Evolutionary conservation across 2,888 invertebrate species (phyloP), one percentile per base, ranked within the genome.

Genomic region (Diaprepes abbreviatus): DNA sequence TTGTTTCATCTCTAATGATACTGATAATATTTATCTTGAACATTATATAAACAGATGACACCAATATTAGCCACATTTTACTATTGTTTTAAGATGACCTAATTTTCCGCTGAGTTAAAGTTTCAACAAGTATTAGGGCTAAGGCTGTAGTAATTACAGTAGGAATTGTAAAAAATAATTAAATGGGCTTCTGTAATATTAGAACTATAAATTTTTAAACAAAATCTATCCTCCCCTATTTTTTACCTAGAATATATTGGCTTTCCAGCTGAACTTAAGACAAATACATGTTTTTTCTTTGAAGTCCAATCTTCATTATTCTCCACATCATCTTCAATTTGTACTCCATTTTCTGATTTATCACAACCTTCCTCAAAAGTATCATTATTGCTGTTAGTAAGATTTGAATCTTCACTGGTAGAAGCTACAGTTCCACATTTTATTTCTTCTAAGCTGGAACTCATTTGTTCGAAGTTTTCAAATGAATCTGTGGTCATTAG

Each of bases 261-360:
- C 85, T 98, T 98, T 1, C 98, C 98, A 9, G 98, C 96, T 78
- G 95, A 93, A 84, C 97, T 97, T 31, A 98, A 84, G 76, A 98
- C 93, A 82, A 98, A 98, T 28, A 98, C 90, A 85, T 98, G 97
- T 81, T 96, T 96, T 70, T 91, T 91, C 78, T 94, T 92, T 38
- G 89, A 88, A 17, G 92, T 88, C 90, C 97, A 93, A 67, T 91
- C 90, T 38, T 89, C 68, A 48, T 73, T 74, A 14, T 89, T 76
- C 91, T 90, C 76, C 88, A 92, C 91, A 74, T 89, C 88, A 70
- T 88, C 88, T 21, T 79, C 79, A 40, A 58, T 14, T 48, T 66
- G 58, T 60, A 24, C 6, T 68, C 60, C 64, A 70, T 76, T 77
- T 33, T 70, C 71, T 38, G 66, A 62, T 48, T 76, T 78, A 16